phyloP scores from a whole-genome alignment of 2,888 invertebrate genomes.

The Gonocerus acuteangulatus region DNA sequence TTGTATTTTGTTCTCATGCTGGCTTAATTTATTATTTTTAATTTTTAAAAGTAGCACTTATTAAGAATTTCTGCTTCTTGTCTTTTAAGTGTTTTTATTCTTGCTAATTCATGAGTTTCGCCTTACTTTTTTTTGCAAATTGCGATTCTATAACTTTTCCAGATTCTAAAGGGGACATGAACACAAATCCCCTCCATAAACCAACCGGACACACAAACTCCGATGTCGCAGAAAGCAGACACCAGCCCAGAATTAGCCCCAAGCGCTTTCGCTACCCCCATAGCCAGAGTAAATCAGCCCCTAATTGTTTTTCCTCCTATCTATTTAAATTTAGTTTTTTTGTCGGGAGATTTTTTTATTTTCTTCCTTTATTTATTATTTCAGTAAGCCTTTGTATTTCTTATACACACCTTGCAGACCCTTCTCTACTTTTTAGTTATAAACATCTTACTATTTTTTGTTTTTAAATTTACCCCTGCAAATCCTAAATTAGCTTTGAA shows the following conservation, averaged over 20 bases:
- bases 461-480: too few species aligned
- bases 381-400: too few species aligned
- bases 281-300: slow-evolving; percentile 16
- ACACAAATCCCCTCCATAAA: slow-evolving; percentile 12
- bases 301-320: slow-evolving; percentile 7
- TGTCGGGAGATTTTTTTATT: not conserved
- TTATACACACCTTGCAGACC: too few species aligned
- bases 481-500: too few species aligned
- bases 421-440: not conserved
- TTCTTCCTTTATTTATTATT: not conserved
- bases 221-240: slow-evolving; percentile 10
- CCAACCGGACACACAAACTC: slow-evolving; percentile 19
- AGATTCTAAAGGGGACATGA: slow-evolving; percentile 17
- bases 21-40: too few species aligned
- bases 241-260: slow-evolving; percentile 16
- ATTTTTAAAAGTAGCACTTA: too few species aligned
- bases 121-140: slow-evolving; percentile 4
- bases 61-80: too few species aligned
- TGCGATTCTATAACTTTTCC: slow-evolving; percentile 19
- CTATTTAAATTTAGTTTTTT: not conserved
- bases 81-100: not conserved
- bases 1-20: too few species aligned
- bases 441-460: too few species aligned
- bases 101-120: not conserved
- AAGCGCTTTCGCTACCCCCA: slow-evolving; percentile 19